These are phyloP conservation scores for Neotragus pygmaeus DNA, from an alignment of 2,113 vertebrate species.

Conservation along the genomic window DNA sequence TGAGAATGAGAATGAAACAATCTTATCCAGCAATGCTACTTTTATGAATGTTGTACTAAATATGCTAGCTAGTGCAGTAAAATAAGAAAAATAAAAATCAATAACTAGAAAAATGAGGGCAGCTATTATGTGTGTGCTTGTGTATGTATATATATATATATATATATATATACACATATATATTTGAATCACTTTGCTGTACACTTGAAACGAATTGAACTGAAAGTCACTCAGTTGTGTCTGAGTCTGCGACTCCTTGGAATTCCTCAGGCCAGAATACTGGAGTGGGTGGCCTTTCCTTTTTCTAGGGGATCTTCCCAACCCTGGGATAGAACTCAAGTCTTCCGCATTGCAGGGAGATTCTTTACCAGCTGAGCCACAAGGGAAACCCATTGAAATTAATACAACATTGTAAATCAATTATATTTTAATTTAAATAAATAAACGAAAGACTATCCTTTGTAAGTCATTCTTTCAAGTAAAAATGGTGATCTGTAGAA, in stretches of 20 bases:
- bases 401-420: neutral
- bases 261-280: neutral
- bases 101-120: neutral
- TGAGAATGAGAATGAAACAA: neutral
- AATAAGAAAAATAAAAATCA: neutral
- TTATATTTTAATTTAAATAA: neutral
- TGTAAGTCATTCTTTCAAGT: neutral
- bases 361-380: neutral
- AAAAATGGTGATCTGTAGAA: neutral
- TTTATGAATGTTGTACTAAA: neutral
- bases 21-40: neutral
- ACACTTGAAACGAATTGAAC: neutral
- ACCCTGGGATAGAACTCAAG: neutral
- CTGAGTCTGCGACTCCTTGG: neutral
- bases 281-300: neutral
- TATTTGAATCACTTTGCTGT: neutral
- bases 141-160: neutral
- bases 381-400: neutral
- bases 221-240: neutral
- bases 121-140: neutral
- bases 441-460: neutral
- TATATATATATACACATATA: neutral
- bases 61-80: neutral
- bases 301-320: neutral
- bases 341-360: neutral